Conservation (phyloP, 1,140 invertebrate genomes). For the Sinonovacula constricta region DNA sequence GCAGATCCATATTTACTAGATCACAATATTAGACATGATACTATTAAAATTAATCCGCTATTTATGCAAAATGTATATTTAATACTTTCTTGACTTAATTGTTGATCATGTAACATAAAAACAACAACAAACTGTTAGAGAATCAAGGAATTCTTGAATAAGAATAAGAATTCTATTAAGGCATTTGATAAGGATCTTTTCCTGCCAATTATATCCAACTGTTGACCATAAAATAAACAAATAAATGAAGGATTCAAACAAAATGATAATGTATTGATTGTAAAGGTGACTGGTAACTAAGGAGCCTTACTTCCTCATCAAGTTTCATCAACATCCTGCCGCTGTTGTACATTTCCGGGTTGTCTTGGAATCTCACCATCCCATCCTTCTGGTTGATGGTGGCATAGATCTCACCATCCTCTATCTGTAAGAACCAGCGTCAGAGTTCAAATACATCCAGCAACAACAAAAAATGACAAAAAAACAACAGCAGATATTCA, state of each 20-base stretch:
- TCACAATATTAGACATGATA: too few relatives aligned
- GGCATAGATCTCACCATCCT: slow-evolving; percentile 97
- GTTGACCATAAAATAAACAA: background rate
- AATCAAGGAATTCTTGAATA: background rate
- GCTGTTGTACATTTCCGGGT: slow-evolving; percentile 96
- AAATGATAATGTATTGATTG: too few relatives aligned
- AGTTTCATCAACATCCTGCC: slow-evolving; percentile 90
- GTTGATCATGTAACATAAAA: too few relatives aligned
- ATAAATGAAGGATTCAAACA: background rate
- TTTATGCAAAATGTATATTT: too few relatives aligned
- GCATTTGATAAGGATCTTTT: background rate
- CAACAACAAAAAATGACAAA: background rate
- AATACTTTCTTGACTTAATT: too few relatives aligned
- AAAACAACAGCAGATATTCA: too few relatives aligned
- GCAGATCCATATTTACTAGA: too few relatives aligned
- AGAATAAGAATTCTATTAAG: background rate
- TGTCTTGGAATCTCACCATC: slow-evolving; percentile 98
- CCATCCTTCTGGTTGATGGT: slow-evolving; percentile 98
- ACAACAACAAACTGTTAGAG: background rate
- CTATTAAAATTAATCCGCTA: too few relatives aligned
- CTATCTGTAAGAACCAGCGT: slow-evolving; percentile 85
- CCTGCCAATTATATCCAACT: background rate
- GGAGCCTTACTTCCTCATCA: slow-evolving; percentile 84
- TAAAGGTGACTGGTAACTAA: background rate
- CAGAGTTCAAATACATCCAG: background rate